A percentile compares a stretch with the other conserved stretches of the same genome.
Conservation (phyloP, 2,113 vertebrate species). For the Oncorhynchus mykiss region DNA sequence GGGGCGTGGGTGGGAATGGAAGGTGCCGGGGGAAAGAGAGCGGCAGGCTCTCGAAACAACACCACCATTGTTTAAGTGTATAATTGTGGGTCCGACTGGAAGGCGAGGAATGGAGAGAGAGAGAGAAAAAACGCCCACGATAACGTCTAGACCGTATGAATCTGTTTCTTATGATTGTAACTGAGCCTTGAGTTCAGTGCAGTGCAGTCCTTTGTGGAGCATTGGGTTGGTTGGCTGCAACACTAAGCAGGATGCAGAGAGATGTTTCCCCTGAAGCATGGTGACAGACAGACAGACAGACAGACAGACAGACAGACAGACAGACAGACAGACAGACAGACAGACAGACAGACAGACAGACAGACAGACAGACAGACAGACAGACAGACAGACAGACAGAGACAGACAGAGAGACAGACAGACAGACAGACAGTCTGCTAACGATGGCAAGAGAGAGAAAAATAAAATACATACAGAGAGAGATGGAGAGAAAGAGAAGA, state of each 20-base stretch:
- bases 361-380: no score
- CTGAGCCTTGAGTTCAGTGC: conserved; percentile 3
- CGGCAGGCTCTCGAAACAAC: conserved; percentile 39
- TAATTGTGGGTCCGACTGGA: conserved; percentile 13
- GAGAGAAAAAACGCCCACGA: not conserved
- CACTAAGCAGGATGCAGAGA: conserved; percentile 27
- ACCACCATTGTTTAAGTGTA: conserved; percentile 37
- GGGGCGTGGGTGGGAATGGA: conserved; percentile 16
- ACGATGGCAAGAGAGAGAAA: not conserved
- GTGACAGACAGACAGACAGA: not conserved
- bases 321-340: no score
- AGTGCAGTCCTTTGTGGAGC: not conserved
- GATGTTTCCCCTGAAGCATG: conserved; percentile 44
- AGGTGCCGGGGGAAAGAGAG: not conserved
- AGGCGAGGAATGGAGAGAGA: not conserved
- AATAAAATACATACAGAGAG: not conserved
- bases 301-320: no score
- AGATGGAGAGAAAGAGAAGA: not conserved
- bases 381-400: no score
- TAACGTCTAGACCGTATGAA: conserved; percentile 39
- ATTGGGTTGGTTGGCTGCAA: not conserved
- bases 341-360: no score
- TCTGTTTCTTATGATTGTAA: conserved; percentile 25
- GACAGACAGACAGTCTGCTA: no score
- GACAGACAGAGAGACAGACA: no score